A percentile compares a stretch with the other conserved stretches of the same genome.
These are phyloP conservation scores for Fundulus diaphanus DNA, from an alignment of 2,797 vertebrate species.

Conservation along the genomic window DNA sequence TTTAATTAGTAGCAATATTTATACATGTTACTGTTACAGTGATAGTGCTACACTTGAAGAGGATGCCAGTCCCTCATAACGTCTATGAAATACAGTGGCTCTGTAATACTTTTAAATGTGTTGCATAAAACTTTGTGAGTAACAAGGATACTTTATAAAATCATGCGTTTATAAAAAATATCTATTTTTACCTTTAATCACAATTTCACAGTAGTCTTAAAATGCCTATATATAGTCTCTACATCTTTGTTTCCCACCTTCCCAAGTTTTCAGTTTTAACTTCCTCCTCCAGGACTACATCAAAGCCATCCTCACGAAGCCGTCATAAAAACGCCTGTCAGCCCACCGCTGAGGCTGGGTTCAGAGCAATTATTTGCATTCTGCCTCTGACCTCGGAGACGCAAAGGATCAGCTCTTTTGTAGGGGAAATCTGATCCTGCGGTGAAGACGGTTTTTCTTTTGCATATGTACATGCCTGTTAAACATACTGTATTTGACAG, in stretches of 20 bases:
- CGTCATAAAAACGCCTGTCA: constrained; percentile 47
- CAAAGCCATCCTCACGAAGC: constrained; percentile 29
- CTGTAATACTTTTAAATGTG: neutral
- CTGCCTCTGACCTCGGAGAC: constrained; percentile 51
- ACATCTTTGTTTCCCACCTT: neutral
- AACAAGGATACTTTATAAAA: neutral
- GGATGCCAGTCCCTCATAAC: neutral
- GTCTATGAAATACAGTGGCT: neutral
- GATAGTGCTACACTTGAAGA: neutral
- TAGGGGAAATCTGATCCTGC: constrained; percentile 44
- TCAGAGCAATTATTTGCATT: constrained; percentile 58
- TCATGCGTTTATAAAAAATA: neutral
- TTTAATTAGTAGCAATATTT: no score
- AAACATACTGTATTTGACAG: constrained; percentile 72
- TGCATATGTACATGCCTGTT: constrained; percentile 57
- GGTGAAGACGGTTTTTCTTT: constrained; percentile 50
- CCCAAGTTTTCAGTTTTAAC: constrained; percentile 19
- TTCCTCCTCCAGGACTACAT: constrained; percentile 21
- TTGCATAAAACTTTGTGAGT: neutral
- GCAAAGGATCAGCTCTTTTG: constrained; percentile 57
- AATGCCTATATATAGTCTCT: constrained; percentile 23
- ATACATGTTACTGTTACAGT: no score
- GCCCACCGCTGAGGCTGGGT: constrained; percentile 13
- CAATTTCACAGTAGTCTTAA: neutral
- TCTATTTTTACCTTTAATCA: neutral